Evolutionary conservation across 2,888 invertebrate species (phyloP).

Genomic region (Smittia aterrima): DNA sequence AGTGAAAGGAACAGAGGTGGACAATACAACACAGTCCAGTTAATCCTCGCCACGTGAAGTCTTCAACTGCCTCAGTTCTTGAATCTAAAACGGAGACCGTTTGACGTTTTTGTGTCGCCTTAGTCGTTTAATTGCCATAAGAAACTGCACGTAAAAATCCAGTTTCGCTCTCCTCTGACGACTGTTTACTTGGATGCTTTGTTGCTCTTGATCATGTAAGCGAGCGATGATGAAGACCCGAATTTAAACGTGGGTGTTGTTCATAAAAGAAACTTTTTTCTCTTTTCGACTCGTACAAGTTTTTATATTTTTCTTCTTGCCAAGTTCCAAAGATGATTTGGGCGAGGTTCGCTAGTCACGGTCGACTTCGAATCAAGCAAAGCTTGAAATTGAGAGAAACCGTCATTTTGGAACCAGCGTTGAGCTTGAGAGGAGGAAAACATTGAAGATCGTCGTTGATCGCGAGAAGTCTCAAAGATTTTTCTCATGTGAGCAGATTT

Average conservation of each 20-base stretch:
- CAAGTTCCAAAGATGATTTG: neutral
- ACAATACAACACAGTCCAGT: neutral
- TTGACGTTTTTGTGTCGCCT: constrained; percentile 3
- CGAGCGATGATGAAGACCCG: neutral
- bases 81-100: neutral
- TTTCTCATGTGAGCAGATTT: neutral
- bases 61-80: neutral
- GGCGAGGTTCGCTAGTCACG: neutral
- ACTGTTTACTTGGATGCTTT: constrained; percentile 8
- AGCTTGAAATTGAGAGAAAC: too few relatives aligned
- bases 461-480: neutral
- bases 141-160: neutral
- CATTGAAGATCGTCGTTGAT: neutral
- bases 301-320: neutral
- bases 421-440: too few relatives aligned
- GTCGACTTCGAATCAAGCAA: neutral
- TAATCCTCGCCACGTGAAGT: constrained; percentile 10
- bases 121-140: neutral
- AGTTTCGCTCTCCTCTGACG: constrained; percentile 1
- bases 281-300: neutral
- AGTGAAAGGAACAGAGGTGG: constrained; percentile 6
- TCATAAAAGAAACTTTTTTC: neutral
- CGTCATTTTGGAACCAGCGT: too few relatives aligned
- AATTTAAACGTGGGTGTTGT: constrained; percentile 1
- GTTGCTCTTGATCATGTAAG: neutral